Percentiles rank a stretch among this genome's conserved stretches.
Evolutionary conservation across 2,888 invertebrate genomes (phyloP).

Genomic region (Rhamnusium bicolor): DNA sequence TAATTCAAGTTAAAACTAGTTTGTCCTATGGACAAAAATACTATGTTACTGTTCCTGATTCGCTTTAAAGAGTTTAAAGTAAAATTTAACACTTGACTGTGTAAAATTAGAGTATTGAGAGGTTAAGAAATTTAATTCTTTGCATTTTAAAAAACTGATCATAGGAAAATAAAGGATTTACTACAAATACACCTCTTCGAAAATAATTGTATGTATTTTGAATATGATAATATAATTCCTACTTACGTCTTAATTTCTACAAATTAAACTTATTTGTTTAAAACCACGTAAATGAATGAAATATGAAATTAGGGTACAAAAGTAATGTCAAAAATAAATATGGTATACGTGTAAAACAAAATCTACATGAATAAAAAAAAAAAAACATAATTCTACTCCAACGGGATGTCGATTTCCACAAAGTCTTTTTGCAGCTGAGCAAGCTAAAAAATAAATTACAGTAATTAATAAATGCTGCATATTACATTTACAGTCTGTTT

Average conservation of each 20-base stretch:
- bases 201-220: slow-evolving; percentile 19
- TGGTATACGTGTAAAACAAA: slow-evolving; percentile 20
- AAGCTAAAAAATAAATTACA: slow-evolving; percentile 29
- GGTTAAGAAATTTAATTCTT: neutral
- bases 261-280: neutral
- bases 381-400: slow-evolving; percentile 16
- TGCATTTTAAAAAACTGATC: slow-evolving; percentile 1
- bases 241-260: slow-evolving; percentile 7
- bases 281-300: slow-evolving; percentile 1
- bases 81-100: too few relatives aligned
- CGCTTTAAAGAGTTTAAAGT: too few relatives aligned
- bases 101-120: neutral
- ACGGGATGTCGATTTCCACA: slow-evolving; percentile 27
- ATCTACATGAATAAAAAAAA: slow-evolving; percentile 7
- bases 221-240: slow-evolving; percentile 21
- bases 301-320: slow-evolving; percentile 13
- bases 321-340: slow-evolving; percentile 26
- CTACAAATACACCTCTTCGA: neutral
- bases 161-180: neutral
- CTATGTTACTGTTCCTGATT: too few relatives aligned
- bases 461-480: too few relatives aligned
- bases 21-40: too few relatives aligned
- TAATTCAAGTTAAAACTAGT: too few relatives aligned
- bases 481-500: too few relatives aligned
- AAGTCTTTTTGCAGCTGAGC: slow-evolving; percentile 35